Percentiles rank a stretch among this genome's conserved stretches.
phyloP scores from a whole-genome alignment of 2,113 vertebrate genomes.

The Onychorhynchus coronatus region DNA sequence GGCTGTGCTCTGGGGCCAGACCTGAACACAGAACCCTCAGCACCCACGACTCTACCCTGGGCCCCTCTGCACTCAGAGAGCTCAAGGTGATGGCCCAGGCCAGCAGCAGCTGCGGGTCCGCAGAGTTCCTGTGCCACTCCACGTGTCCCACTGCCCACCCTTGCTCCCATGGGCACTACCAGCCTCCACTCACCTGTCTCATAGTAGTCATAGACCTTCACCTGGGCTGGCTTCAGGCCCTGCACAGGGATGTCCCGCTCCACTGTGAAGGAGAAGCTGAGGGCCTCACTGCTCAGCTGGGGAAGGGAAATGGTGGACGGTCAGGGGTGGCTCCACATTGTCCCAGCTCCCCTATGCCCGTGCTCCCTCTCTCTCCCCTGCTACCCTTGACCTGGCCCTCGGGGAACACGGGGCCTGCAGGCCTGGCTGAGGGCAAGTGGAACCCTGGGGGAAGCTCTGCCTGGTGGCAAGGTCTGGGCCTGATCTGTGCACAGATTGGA shows the following conservation, averaged over 20 bases:
- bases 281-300: slow-evolving; percentile 41
- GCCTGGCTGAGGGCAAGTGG: not conserved
- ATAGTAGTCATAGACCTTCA: slow-evolving; percentile 86
- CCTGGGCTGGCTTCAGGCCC: slow-evolving; percentile 79
- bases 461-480: not conserved
- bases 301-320: not conserved
- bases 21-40: not conserved
- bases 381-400: not conserved
- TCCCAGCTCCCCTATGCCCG: not conserved
- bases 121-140: not conserved
- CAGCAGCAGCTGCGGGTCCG: not conserved
- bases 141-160: not conserved
- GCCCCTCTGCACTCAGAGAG: not conserved
- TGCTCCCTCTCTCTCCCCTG: not conserved
- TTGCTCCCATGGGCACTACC: rapidly evolving
- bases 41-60: not conserved
- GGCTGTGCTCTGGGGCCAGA: not conserved
- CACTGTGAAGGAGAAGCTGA: slow-evolving; percentile 66
- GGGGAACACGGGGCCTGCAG: not conserved
- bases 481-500: not conserved
- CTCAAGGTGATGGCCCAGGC: not conserved
- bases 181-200: slow-evolving; percentile 76
- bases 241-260: slow-evolving; percentile 69
- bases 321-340: not conserved
- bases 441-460: not conserved